phyloP scores from a whole-genome alignment of 2,888 invertebrate genomes.

The Hydraecia micacea region DNA sequence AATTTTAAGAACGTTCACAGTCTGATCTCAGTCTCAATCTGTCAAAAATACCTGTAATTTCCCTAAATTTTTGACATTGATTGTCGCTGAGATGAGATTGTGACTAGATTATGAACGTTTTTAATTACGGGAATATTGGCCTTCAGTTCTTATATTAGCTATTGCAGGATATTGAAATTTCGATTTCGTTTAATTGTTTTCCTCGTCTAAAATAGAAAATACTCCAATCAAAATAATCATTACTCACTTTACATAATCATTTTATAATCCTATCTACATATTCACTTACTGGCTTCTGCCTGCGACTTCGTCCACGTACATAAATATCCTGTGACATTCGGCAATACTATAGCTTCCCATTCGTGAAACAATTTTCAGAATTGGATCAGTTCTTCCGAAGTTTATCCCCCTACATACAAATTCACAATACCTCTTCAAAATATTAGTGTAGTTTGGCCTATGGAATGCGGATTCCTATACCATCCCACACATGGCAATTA shows the following conservation, averaged over 20 bases:
- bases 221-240: not conserved
- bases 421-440: not conserved
- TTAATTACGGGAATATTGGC: not conserved
- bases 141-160: not conserved
- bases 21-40: too few relatives aligned
- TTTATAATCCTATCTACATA: not conserved
- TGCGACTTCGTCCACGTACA: not conserved
- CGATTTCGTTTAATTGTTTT: not conserved
- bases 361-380: not conserved
- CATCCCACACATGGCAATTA: conserved; percentile 5
- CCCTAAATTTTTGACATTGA: too few relatives aligned
- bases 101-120: too few relatives aligned
- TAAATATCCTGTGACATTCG: not conserved
- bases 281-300: not conserved
- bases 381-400: not conserved
- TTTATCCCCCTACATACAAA: not conserved
- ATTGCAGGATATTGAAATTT: not conserved
- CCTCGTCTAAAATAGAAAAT: not conserved
- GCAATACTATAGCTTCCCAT: not conserved
- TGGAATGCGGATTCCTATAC: not conserved
- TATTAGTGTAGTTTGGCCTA: not conserved
- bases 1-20: too few relatives aligned
- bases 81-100: too few relatives aligned
- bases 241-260: not conserved
- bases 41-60: too few relatives aligned